Evolutionary conservation across 2,113 vertebrate species (phyloP).

Genomic region (Apodemus speciosus): DNA sequence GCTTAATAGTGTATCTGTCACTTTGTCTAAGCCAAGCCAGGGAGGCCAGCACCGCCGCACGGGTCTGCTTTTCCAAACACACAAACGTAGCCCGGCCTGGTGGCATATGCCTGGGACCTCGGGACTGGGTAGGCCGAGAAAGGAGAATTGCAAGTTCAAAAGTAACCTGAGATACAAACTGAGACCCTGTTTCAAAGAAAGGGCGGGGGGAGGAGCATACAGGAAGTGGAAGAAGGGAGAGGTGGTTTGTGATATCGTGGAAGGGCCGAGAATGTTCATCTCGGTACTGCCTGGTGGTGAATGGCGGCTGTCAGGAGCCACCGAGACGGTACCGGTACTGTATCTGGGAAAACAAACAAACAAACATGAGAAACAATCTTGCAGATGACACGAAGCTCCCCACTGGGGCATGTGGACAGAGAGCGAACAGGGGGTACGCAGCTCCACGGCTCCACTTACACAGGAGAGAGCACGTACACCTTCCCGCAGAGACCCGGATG

Average conservation of each 20-base stretch:
- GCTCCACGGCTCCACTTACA: neutral
- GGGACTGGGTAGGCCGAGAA: neutral
- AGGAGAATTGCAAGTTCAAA: neutral
- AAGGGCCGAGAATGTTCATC: neutral
- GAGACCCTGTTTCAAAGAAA: neutral
- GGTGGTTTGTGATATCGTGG: neutral
- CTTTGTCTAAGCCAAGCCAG: conserved; percentile 38
- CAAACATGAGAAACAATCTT: neutral
- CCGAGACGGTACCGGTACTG: neutral
- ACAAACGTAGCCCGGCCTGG: neutral
- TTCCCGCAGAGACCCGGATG: neutral
- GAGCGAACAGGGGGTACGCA: neutral
- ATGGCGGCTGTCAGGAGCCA: neutral
- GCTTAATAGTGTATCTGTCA: conserved; percentile 41
- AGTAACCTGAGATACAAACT: neutral
- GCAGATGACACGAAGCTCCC: neutral
- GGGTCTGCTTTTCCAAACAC: conserved; percentile 30
- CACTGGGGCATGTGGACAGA: accelerated
- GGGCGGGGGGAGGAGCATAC: neutral
- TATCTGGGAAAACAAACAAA: neutral
- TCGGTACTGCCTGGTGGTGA: neutral
- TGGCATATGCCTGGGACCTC: neutral
- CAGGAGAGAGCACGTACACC: neutral
- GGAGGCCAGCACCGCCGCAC: neutral
- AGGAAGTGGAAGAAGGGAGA: neutral